Percentiles rank a stretch among this genome's conserved stretches.
Evolutionary conservation across 2,113 vertebrate species (phyloP).

Genomic region (Caloenas nicobarica): DNA sequence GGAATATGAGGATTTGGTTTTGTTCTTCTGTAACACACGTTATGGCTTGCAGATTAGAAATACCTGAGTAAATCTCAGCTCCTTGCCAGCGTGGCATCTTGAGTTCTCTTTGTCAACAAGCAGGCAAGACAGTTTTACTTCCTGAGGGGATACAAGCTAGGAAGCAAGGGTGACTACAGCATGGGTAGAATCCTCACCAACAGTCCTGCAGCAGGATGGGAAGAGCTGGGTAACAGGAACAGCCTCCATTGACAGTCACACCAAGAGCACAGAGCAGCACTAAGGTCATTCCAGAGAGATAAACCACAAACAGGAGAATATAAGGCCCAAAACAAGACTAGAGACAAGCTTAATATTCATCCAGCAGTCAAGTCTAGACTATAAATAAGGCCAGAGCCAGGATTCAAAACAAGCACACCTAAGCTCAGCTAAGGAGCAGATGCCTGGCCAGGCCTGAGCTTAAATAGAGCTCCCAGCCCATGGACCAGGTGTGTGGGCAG

Average conservation of each 20-base stretch:
- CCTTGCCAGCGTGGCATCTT: rapidly evolving
- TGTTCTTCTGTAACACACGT: neutral
- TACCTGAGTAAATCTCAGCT: neutral
- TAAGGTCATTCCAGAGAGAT: rapidly evolving
- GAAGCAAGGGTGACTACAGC: rapidly evolving
- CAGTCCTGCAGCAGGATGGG: neutral
- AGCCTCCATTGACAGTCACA: neutral
- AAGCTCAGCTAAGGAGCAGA: rapidly evolving
- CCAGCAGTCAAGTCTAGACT: rapidly evolving
- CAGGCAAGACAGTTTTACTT: neutral
- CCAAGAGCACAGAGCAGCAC: neutral
- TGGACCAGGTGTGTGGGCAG: neutral
- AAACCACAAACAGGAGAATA: rapidly evolving
- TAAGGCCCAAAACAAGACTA: rapidly evolving
- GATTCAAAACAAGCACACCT: rapidly evolving
- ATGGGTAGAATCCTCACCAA: rapidly evolving
- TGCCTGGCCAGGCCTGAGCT: rapidly evolving
- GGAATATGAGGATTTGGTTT: neutral
- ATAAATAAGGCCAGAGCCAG: rapidly evolving
- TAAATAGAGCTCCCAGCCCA: neutral
- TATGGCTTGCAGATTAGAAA: neutral
- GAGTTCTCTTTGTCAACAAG: rapidly evolving
- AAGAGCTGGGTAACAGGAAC: neutral
- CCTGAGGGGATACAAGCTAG: rapidly evolving
- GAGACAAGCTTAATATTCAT: rapidly evolving